Conservation (phyloP, 2,888 invertebrate genomes). For the Parnassius mnemosyne region DNA sequence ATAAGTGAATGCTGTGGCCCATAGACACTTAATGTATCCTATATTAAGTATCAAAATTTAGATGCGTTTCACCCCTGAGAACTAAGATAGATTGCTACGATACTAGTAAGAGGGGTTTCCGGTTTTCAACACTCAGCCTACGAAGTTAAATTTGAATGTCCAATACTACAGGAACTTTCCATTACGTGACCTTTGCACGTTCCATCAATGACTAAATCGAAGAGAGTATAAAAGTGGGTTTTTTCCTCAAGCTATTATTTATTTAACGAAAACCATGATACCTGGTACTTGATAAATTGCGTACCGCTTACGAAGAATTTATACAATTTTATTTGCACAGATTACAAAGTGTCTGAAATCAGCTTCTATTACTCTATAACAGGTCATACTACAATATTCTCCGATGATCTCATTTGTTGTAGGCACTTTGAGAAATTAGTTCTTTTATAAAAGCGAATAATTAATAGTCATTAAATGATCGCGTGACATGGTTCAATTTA, state of each 20-base stretch:
- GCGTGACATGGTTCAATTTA: too few species aligned
- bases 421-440: conserved; percentile 28
- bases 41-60: too few species aligned
- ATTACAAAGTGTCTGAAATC: conserved; percentile 32
- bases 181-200: background rate
- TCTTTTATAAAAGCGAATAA: conserved; percentile 6
- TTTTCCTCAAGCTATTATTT: conserved; percentile 19
- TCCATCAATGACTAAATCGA: conserved; percentile 10
- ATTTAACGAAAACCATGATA: conserved; percentile 1
- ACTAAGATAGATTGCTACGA: too few species aligned
- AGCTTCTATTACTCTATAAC: conserved; percentile 31
- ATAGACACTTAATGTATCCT: too few species aligned
- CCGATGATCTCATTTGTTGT: conserved; percentile 46
- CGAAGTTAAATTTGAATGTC: too few species aligned
- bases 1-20: too few species aligned
- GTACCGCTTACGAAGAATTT: conserved; percentile 34
- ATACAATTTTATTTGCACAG: conserved; percentile 30
- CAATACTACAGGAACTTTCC: conserved; percentile 5
- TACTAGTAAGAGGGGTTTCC: too few species aligned
- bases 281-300: conserved; percentile 5
- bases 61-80: too few species aligned
- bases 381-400: conserved; percentile 29
- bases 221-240: conserved; percentile 8
- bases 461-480: too few species aligned
- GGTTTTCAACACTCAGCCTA: too few species aligned